Percentiles rank a stretch among this genome's conserved stretches.
These are phyloP conservation scores for Sceliomorpha sp. DNA, from an alignment of 2,888 invertebrate species.

Conservation along the genomic window DNA sequence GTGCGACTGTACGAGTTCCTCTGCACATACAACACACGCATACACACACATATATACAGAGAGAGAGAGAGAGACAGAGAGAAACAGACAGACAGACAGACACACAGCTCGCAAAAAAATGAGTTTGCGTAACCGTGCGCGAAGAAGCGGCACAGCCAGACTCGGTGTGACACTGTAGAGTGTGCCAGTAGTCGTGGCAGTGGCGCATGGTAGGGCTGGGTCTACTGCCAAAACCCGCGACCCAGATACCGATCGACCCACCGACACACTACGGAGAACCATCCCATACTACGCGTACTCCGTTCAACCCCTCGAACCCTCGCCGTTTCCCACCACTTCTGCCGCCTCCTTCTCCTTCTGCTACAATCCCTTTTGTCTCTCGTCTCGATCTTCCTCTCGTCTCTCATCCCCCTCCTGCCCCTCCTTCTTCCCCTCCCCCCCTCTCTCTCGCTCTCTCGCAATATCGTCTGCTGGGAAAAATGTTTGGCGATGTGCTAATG, in stretches of 20 bases:
- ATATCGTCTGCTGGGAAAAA: too few species aligned
- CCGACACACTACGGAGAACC: constrained; percentile 66
- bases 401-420: constrained; percentile 15
- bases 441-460: constrained; percentile 12
- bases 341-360: constrained; percentile 13
- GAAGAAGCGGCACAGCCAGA: constrained; percentile 6
- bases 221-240: constrained; percentile 80
- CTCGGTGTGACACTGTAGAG: constrained; percentile 15
- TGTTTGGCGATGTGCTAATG: too few species aligned
- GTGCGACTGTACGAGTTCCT: background rate
- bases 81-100: too few species aligned
- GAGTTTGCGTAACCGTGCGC: constrained; percentile 19
- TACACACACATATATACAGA: too few species aligned
- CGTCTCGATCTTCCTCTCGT: constrained; percentile 10
- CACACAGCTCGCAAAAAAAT: constrained; percentile 2
- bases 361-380: constrained; percentile 19
- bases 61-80: too few species aligned
- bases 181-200: constrained; percentile 49
- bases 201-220: constrained; percentile 54
- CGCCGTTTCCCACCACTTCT: constrained; percentile 17
- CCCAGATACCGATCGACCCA: constrained; percentile 80
- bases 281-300: constrained; percentile 44
- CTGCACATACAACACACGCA: too few species aligned
- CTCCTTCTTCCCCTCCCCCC: constrained; percentile 10
- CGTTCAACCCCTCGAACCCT: constrained; percentile 27